Conservation (phyloP, 30 jellyfish, hydroid and myxozoan species). For the Chrysaora quinquecirrha region DNA sequence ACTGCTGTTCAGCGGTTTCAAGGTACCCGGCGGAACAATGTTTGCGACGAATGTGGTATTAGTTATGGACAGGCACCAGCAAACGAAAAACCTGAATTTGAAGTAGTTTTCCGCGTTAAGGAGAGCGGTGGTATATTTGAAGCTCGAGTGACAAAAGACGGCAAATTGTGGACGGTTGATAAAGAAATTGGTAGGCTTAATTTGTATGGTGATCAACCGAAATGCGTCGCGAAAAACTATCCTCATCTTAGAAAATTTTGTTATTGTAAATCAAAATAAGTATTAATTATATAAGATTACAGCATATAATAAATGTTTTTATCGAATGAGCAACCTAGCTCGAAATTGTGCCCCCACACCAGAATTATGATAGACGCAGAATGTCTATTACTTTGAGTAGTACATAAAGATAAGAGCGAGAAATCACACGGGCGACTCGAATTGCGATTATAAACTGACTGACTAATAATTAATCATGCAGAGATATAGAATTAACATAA, state of each 20-base stretch:
- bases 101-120: conserved; percentile 70
- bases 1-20: conserved; percentile 52
- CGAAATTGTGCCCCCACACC: too few relatives aligned
- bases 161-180: conserved; percentile 4
- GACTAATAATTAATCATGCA: too few relatives aligned
- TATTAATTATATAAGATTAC: too few relatives aligned
- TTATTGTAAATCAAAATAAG: conserved; percentile 52
- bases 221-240: conserved; percentile 43
- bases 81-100: conserved; percentile 26
- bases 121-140: conserved; percentile 83
- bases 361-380: too few relatives aligned
- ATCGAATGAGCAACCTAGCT: too few relatives aligned
- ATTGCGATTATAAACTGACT: too few relatives aligned
- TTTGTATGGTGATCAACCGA: conserved; percentile 70
- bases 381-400: too few relatives aligned
- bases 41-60: conserved; percentile 77
- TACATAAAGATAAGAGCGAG: too few relatives aligned
- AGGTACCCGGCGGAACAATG: conserved; percentile 13
- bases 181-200: conserved; percentile 52
- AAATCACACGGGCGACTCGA: too few relatives aligned
- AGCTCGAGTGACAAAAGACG: conserved; percentile 32
- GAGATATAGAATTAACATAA: too few relatives aligned
- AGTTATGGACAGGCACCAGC: background rate
- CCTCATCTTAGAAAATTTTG: conserved; percentile 66
- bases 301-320: too few relatives aligned